Evolutionary conservation across 2,888 invertebrate species (phyloP), one percentile per base, ranked within the genome.

Genomic region (Thysanoteuthis rhombus): DNA sequence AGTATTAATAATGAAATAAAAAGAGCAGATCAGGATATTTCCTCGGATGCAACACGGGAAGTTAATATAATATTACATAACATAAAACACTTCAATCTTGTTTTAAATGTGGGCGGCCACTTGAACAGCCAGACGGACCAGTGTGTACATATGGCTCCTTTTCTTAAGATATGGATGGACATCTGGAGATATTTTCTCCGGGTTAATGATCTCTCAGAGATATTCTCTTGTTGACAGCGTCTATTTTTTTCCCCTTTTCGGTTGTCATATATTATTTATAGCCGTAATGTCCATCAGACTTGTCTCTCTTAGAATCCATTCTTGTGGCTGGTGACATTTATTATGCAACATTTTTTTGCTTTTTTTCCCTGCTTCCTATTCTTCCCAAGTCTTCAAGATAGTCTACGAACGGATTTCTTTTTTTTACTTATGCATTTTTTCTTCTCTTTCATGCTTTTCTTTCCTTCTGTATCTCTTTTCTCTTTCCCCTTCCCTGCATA

Each of bases 161-260:
- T 75, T 75, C n/a, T 75, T n/a, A 75, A 75, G 75, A n/a, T n/a
- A 75, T 75, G n/a, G 75, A 75, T 75, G n/a, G 75, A 75, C 75
- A 75, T 75, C 36, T 75, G n/a, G 25, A 75, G n/a, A 75, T n/a
- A n/a, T 12, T n/a, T n/a, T n/a, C 75, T 75, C 12, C 25, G n/a
- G 16, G 16, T 75, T 75, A 16, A n/a, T 75, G 36, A n/a, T 75
- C n/a, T 1, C 4, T n/a, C 75, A 36, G 75, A n/a, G n/a, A 75
- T 75, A 75, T 10, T n/a, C n/a, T n/a, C n/a, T 75, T 16, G 10
- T 16, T 16, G 19, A 16, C 75, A 36, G 75, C n/a, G n/a, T 75
- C n/a, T 16, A 75, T 75, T 25, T 75, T 75, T 75, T 75, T 10
- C 32, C 8, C 32, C 32, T 5, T 75, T 75, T 12, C 12, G n/a